Base-by-base conservation (phyloP, 2,888 invertebrate genomes). In the Cataglyphis cursor region DNA sequence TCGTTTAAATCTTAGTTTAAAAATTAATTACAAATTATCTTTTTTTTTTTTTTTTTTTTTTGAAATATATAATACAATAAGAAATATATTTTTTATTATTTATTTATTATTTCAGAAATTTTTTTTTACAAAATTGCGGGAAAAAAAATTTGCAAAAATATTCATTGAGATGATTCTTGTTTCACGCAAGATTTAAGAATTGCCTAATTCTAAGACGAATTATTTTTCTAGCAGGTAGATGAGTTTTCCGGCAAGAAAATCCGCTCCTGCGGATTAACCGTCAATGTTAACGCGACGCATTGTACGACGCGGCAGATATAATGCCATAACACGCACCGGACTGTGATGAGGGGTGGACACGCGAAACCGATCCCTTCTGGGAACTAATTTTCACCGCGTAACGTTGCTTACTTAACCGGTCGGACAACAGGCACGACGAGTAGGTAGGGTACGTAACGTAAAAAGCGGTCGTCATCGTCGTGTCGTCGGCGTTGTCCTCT, bases 281-380 rank as follows among this genome's bases (percentile, higher is more conserved):
- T 64, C 31, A 85, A 68, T 74, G 80, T 68, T 57, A 70, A 76
- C 68, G 21, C 54, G 38, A 28, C 64, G 44, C 31, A 76, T 85
- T 85, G 81, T 86, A 87, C 51, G 68, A 9, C 85, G 83, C 73
- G 87, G 87, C 87, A 92, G 90, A 91, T 93, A 93, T 92, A 93
- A 92, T 90, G 87, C 88, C 85, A 81, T 86, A 90, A 89, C 94
- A 94, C 93, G 93, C 93, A 93, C 87, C 89, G 85, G 66, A 73
- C 81, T 78, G 88, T 93, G 93, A 94, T 93, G 94, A 92, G 89
- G 87, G 91, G 90, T 93, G 92, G 92, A 92, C 94, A 94, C 94
- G 94, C 94, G 91, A 94, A 94, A 93, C 90, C 92, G 90, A 93
- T 93, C 91, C 91, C 90, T 93, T 92, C 92, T 88, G 85, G 85